A percentile compares a stretch with the other conserved stretches of the same genome.
Conservation (phyloP, 2,888 invertebrate species). For the Agrotis ipsilon region DNA sequence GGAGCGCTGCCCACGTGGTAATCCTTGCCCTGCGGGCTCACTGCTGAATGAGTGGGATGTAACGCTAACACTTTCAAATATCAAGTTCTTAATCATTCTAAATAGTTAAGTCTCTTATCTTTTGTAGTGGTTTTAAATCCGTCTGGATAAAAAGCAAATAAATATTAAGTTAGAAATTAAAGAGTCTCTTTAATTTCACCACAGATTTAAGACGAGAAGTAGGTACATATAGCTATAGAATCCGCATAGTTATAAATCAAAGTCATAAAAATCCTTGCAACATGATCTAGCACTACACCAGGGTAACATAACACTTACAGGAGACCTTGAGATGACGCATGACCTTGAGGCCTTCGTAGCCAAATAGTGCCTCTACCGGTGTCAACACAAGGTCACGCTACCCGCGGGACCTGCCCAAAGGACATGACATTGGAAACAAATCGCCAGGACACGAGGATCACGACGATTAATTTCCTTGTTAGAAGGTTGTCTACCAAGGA, state of each 20-base stretch:
- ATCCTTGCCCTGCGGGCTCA: conserved; percentile 30
- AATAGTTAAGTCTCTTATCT: conserved; percentile 18
- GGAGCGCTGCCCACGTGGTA: conserved; percentile 40
- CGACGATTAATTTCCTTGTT: conserved; percentile 68
- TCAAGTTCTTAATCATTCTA: conserved; percentile 19
- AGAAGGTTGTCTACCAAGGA: conserved; percentile 71
- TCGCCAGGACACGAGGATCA: conserved; percentile 61
- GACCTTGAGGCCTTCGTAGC: conserved; percentile 47
- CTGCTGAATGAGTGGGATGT: conserved; percentile 49
- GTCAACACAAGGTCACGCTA: conserved; percentile 64
- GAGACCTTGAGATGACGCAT: conserved; percentile 53
- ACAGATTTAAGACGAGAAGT: too few relatives aligned
- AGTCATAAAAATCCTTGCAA: conserved; percentile 39
- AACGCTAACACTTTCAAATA: conserved; percentile 27
- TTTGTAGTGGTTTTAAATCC: not conserved
- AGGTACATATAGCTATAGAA: not conserved
- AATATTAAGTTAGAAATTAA: not conserved
- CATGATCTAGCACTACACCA: conserved; percentile 24
- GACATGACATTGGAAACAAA: conserved; percentile 75
- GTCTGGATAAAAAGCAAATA: not conserved
- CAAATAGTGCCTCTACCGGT: conserved; percentile 48
- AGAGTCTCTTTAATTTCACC: too few relatives aligned
- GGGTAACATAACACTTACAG: conserved; percentile 23
- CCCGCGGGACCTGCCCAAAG: conserved; percentile 68
- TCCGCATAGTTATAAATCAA: conserved; percentile 16